A percentile compares a stretch with the other conserved stretches of the same genome.
phyloP scores from a whole-genome alignment of 2,888 invertebrate genomes.

The Cyclophora albipunctata region DNA sequence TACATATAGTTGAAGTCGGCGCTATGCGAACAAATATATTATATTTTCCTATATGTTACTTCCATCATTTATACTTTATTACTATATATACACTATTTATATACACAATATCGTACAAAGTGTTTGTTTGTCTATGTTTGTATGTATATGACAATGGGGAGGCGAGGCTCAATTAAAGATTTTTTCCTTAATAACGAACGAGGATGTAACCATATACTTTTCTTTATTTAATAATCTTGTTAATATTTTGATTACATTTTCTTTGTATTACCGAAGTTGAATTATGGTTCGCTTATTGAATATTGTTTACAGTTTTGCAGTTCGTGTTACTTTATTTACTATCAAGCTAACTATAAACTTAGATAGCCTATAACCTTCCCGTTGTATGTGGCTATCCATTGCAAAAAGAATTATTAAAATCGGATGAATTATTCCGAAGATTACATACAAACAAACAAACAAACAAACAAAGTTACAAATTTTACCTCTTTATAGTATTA shows the following conservation, averaged over 20 bases:
- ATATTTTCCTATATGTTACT: conserved; percentile 74
- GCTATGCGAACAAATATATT: conserved; percentile 71
- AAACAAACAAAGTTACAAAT: too few species aligned
- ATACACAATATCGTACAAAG: conserved; percentile 24
- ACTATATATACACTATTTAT: conserved; percentile 63
- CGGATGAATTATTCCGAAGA: too few species aligned
- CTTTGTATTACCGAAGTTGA: background rate
- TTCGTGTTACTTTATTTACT: too few species aligned
- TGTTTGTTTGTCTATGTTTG: conserved; percentile 24
- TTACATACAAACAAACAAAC: too few species aligned
- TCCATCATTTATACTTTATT: conserved; percentile 76
- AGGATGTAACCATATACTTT: conserved; percentile 14
- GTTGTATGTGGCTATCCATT: too few species aligned
- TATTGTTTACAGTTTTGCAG: too few species aligned
- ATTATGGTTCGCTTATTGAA: too few species aligned
- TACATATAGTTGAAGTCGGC: conserved; percentile 65
- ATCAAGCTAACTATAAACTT: too few species aligned
- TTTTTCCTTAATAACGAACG: conserved; percentile 52
- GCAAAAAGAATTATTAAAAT: too few species aligned
- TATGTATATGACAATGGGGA: conserved; percentile 31
- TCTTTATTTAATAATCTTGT: conserved; percentile 10
- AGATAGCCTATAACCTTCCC: too few species aligned
- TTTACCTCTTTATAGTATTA: too few species aligned
- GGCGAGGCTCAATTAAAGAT: conserved; percentile 63
- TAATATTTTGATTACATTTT: conserved; percentile 11